Percentiles rank a stretch among this genome's conserved stretches.
Evolutionary conservation across 2,888 invertebrate genomes (phyloP).

Genomic region (Idaea biselata): DNA sequence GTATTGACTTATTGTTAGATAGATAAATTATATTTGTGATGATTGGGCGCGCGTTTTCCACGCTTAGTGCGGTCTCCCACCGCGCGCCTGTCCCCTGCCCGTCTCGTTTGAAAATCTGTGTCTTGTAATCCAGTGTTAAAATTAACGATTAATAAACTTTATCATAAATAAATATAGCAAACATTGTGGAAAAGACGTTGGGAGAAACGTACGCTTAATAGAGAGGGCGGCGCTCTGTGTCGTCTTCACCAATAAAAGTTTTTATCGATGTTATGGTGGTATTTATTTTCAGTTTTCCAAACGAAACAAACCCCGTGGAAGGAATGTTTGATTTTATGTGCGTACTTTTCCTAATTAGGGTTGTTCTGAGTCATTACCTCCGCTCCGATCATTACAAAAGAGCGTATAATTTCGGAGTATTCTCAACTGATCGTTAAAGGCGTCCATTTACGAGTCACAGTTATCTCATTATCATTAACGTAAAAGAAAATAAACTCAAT

Average conservation of each 20-base stretch:
- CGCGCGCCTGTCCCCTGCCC: constrained; percentile 63
- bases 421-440: not conserved
- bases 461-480: constrained; percentile 1
- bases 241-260: constrained; percentile 77
- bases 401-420: not conserved
- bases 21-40: constrained; percentile 75
- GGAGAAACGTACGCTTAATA: constrained; percentile 79
- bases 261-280: constrained; percentile 73
- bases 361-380: not conserved
- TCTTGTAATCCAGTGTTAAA: constrained; percentile 74
- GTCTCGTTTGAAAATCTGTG: constrained; percentile 68
- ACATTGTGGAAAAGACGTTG: constrained; percentile 62
- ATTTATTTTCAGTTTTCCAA: constrained; percentile 15
- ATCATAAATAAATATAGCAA: constrained; percentile 60
- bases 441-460: constrained; percentile 2
- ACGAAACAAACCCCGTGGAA: not conserved
- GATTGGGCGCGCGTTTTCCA: constrained; percentile 69
- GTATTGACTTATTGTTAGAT: constrained; percentile 76
- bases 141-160: constrained; percentile 65
- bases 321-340: not conserved
- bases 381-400: not conserved
- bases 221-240: constrained; percentile 64
- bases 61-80: constrained; percentile 52
- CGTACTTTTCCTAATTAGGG: not conserved
- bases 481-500: constrained; percentile 7